These are phyloP conservation scores for Drosophila lacertosa DNA, from an alignment of 1,140 invertebrate genomes.

Conservation along the genomic window DNA sequence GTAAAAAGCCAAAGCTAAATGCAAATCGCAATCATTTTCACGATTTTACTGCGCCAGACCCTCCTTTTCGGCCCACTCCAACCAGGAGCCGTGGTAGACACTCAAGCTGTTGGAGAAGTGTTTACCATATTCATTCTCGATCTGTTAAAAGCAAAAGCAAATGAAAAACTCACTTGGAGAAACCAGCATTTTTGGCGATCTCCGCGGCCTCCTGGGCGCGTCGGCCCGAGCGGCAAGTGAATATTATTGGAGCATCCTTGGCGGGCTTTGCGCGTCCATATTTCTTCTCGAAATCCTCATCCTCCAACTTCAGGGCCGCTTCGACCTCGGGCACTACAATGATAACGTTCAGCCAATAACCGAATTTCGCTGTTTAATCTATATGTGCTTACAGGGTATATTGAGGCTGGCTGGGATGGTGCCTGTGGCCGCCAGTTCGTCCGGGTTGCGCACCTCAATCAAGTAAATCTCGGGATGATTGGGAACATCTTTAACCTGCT, in stretches of 20 bases:
- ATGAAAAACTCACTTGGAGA: slow-evolving; percentile 83
- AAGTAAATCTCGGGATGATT: slow-evolving; percentile 85
- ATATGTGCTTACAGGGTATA: slow-evolving; percentile 86
- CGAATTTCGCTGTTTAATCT: background rate
- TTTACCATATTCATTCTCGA: slow-evolving; percentile 15
- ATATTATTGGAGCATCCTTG: slow-evolving; percentile 84
- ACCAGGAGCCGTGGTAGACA: slow-evolving; percentile 95
- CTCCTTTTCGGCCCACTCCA: slow-evolving; percentile 87
- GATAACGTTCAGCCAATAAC: background rate
- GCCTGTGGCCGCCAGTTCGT: slow-evolving; percentile 87
- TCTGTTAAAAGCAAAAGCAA: background rate
- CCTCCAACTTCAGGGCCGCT: slow-evolving; percentile 78
- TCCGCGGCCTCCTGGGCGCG: slow-evolving; percentile 85
- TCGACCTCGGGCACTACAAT: slow-evolving; percentile 84
- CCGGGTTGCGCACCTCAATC: slow-evolving; percentile 88
- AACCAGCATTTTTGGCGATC: slow-evolving; percentile 84
- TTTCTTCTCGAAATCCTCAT: slow-evolving; percentile 84
- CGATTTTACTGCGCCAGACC: slow-evolving; percentile 25
- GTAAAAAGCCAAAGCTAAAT: background rate
- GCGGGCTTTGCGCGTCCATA: slow-evolving; percentile 84
- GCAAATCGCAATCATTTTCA: background rate
- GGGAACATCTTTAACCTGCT: slow-evolving; percentile 85
- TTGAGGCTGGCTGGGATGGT: slow-evolving; percentile 88
- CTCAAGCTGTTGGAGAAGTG: slow-evolving; percentile 88
- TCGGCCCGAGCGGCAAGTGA: slow-evolving; percentile 85